A percentile compares a stretch with the other conserved stretches of the same genome.
phyloP scores from a whole-genome alignment of 1,140 invertebrate species.

The Drosophila guanche region DNA sequence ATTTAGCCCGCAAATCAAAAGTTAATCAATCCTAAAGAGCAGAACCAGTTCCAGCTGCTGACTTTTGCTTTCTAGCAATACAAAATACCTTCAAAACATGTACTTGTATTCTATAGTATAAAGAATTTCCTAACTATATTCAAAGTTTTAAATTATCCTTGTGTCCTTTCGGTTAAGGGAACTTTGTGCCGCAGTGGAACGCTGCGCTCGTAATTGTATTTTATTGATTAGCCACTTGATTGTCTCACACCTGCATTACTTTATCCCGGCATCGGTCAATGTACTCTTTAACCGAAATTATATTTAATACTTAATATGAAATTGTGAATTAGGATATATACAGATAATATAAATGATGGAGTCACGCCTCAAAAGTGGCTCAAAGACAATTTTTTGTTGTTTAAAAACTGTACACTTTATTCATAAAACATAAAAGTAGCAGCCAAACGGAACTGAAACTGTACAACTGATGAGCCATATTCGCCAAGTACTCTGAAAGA shows the following conservation, averaged over 20 bases:
- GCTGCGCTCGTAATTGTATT: too few relatives aligned
- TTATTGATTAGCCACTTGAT: too few relatives aligned
- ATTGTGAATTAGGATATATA: conserved; percentile 53
- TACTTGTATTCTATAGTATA: too few relatives aligned
- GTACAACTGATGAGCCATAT: conserved; percentile 3
- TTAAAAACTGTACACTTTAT: conserved; percentile 55
- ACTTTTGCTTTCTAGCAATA: too few relatives aligned
- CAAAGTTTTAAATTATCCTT: too few relatives aligned
- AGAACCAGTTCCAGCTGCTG: background rate
- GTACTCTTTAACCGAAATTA: conserved; percentile 29
- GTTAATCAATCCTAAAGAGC: conserved; percentile 8
- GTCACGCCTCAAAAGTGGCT: conserved; percentile 57
- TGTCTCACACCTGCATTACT: conserved; percentile 16
- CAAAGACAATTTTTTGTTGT: conserved; percentile 50
- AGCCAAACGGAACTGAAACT: conserved; percentile 29
- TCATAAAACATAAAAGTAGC: conserved; percentile 39
- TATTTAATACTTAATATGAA: conserved; percentile 38
- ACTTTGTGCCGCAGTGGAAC: background rate
- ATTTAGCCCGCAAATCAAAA: conserved; percentile 36
- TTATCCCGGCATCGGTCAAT: conserved; percentile 39
- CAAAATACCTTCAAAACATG: too few relatives aligned
- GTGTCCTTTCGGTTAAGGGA: too few relatives aligned
- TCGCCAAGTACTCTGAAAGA: conserved; percentile 62
- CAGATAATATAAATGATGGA: conserved; percentile 23
- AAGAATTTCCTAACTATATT: too few relatives aligned